These are phyloP conservation scores for Knipowitschia caucasica DNA, from an alignment of 2,797 vertebrate species.

Conservation along the genomic window DNA sequence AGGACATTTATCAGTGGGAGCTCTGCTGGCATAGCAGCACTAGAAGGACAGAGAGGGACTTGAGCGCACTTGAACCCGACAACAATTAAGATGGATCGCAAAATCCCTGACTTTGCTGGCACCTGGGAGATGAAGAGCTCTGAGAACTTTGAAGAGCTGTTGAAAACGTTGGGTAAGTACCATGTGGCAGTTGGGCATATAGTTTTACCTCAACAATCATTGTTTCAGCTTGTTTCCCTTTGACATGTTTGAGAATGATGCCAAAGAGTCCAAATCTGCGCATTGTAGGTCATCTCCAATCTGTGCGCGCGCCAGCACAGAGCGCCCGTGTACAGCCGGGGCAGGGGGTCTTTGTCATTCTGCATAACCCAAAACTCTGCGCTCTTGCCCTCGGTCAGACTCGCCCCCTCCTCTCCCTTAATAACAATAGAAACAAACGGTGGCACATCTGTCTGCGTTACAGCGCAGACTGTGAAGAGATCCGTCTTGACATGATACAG, in stretches of 20 bases:
- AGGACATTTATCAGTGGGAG: conserved; percentile 3
- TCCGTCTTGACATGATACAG: conserved; percentile 49
- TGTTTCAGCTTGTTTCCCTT: too few species aligned
- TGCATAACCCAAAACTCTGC: conserved; percentile 52
- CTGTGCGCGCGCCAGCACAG: conserved; percentile 23
- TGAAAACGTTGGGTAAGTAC: conserved; percentile 86
- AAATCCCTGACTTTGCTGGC: conserved; percentile 86
- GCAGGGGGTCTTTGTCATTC: conserved; percentile 70
- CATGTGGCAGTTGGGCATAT: not conserved
- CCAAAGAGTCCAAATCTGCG: conserved; percentile 47
- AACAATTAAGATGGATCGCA: conserved; percentile 68
- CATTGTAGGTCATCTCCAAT: conserved; percentile 46
- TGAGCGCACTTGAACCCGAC: conserved; percentile 36
- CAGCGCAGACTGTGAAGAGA: conserved; percentile 25
- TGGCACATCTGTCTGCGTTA: conserved; percentile 67
- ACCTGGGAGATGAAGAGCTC: conserved; percentile 91
- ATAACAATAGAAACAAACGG: conserved; percentile 74
- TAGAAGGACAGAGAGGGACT: conserved; percentile 13
- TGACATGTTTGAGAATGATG: conserved; percentile 22
- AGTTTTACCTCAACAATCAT: conserved; percentile 8
- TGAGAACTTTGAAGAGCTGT: conserved; percentile 91
- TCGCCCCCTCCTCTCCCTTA: conserved; percentile 32
- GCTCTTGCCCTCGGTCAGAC: conserved; percentile 52
- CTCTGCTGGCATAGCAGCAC: conserved; percentile 11
- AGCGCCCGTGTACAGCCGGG: conserved; percentile 34